Base-by-base conservation (phyloP, 2,113 vertebrate genomes). In the Gasterosteus aculeatus region DNA sequence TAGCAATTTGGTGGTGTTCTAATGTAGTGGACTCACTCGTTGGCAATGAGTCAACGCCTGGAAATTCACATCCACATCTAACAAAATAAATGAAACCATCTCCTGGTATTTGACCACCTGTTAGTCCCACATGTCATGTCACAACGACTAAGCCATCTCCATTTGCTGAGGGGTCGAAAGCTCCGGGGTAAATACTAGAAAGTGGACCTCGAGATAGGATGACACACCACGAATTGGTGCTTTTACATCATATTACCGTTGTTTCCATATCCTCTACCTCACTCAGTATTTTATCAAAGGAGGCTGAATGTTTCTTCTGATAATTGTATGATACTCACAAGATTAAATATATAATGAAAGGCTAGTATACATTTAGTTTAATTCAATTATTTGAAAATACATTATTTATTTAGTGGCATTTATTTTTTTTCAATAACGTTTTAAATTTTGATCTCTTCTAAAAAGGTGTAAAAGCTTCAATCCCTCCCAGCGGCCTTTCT, bases 1-100 rank as follows among this genome's bases (percentile, higher is more conserved):
- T 41, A 51, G 44, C 68, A 57, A 49, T 60, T 77, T 49, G 56
- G 38, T 49, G 65, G 61, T 12, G 78, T 41, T 11, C 7, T 19
- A 22, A 75, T 57, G 42, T 15, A 60, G 19, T 22, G 49, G 33
- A 26, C 39, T 29, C 15, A 76, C 57, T 47, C 71, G 63, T 47
- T 39, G 64, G 69, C 54, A 33, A 19, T 42, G 53, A 58, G 38
- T 49, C 41, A 61, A 53, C 11, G n/a, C 56, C 26, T 51, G 35
- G 69, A 9, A 35, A 44, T 11, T 12, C n/a, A 53, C 53, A 54
- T 12, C 44, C 44, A 46, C 5, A 12, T 14, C 16, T 7, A 22
- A 10, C n/a, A n/a, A 51, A n/a, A n/a, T 2, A 47, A 16, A 47
- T 16, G 26, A 12, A 46, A 16, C 22, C 15, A 14, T 11, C 26